A percentile compares a stretch with the other conserved stretches of the same genome.
Evolutionary conservation across 2,797 vertebrate species (phyloP).

Genomic region (Microtus agrestis): DNA sequence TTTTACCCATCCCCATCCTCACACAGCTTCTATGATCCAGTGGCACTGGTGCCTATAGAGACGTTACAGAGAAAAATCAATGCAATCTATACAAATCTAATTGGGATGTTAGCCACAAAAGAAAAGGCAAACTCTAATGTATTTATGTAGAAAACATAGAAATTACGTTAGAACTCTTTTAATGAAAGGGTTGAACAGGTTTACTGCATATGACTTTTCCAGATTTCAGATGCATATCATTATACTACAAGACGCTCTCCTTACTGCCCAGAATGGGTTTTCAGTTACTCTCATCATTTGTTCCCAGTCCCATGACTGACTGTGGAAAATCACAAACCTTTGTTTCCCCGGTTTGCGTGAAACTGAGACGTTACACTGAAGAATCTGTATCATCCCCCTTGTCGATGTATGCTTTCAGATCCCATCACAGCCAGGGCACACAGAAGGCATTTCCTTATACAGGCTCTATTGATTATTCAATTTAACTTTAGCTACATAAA

Average conservation of each 20-base stretch:
- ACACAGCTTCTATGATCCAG: neutral
- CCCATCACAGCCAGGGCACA: neutral
- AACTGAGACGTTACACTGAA: conserved; percentile 31
- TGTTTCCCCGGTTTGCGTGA: neutral
- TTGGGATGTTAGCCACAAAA: conserved; percentile 32
- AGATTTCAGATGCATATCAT: conserved; percentile 47
- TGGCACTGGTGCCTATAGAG: neutral
- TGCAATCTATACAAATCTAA: conserved; percentile 42
- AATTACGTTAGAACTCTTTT: conserved; percentile 11
- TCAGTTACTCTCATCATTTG: neutral
- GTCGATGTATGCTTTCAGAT: neutral
- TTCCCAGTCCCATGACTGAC: neutral
- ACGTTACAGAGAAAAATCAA: conserved; percentile 44
- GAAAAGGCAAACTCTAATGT: conserved; percentile 41
- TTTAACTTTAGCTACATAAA: conserved; percentile 21
- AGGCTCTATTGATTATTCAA: conserved; percentile 20
- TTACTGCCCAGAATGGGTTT: neutral
- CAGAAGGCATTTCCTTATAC: conserved; percentile 26
- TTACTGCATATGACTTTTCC: conserved; percentile 46
- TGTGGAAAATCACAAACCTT: neutral
- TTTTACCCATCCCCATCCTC: conserved; percentile 7
- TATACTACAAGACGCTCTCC: conserved; percentile 20
- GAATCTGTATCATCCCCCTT: neutral
- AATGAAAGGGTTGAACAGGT: neutral
- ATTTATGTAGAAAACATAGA: conserved; percentile 42